Conservation (phyloP, 2,113 vertebrate species). For the Zosterops pallidus region DNA sequence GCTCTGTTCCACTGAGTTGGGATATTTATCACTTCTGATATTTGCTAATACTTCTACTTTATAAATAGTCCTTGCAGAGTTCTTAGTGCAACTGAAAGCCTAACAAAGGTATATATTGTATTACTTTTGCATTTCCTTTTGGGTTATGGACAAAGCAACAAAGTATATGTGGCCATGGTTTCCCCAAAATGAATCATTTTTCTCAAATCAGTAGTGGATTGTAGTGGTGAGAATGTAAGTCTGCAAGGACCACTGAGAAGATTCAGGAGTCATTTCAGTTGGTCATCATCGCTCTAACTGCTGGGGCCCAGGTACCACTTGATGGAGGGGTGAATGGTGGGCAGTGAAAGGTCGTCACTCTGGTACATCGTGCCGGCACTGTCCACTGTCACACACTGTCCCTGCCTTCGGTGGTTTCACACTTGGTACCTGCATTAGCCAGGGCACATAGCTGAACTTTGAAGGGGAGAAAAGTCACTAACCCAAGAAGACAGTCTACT, state of each 20-base stretch:
- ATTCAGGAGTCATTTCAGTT: not conserved
- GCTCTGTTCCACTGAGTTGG: not conserved
- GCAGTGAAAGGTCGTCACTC: not conserved
- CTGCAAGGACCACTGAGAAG: not conserved
- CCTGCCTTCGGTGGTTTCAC: not conserved
- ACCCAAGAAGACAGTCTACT: not conserved
- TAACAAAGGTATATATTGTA: not conserved
- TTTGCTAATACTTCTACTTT: not conserved
- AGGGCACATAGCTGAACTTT: not conserved
- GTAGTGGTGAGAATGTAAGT: not conserved
- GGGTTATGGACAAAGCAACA: not conserved
- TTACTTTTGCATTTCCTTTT: not conserved
- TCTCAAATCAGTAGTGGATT: not conserved
- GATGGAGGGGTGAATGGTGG: not conserved
- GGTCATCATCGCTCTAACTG: not conserved
- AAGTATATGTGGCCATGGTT: not conserved
- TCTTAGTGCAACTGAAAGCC: not conserved
- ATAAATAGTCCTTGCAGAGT: not conserved
- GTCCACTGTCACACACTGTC: not conserved
- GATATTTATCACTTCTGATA: not conserved
- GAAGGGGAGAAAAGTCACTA: not conserved
- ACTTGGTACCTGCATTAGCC: not conserved
- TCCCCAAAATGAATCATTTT: not conserved
- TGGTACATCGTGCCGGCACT: accelerated
- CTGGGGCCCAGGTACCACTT: not conserved